These are phyloP conservation scores for Lepus timidus DNA, from an alignment of 2,113 vertebrate genomes.

Conservation along the genomic window DNA sequence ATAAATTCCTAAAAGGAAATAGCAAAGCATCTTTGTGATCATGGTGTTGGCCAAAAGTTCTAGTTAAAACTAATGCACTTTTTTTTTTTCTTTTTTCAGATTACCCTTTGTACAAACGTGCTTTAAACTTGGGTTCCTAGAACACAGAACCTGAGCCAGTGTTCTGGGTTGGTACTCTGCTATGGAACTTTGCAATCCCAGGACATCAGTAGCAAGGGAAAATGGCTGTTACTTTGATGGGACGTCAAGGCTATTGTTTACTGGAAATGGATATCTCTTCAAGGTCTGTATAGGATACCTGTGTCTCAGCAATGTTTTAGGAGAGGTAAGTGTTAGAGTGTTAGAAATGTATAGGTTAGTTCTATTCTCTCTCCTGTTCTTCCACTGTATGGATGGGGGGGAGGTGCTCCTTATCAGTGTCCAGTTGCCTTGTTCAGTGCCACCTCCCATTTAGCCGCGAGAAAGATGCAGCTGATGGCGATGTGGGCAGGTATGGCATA, in stretches of 20 bases:
- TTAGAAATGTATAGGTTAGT: background rate
- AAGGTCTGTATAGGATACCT: background rate
- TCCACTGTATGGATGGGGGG: background rate
- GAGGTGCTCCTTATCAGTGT: background rate
- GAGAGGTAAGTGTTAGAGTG: background rate
- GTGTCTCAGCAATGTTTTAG: background rate
- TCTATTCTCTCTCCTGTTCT: background rate
- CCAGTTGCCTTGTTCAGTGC: background rate
- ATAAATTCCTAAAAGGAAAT: background rate
- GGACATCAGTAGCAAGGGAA: background rate
- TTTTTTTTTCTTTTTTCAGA: background rate
- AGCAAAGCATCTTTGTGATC: background rate
- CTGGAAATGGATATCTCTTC: background rate
- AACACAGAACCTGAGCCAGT: background rate
- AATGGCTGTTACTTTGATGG: background rate
- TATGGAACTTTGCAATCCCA: background rate
- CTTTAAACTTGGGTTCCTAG: background rate
- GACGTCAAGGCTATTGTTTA: background rate
- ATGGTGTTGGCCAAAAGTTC: background rate
- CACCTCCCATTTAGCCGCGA: too few relatives aligned
- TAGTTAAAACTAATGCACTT: background rate
- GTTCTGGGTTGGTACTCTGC: background rate
- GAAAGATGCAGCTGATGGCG: background rate
- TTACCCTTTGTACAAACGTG: background rate
- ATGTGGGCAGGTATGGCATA: too few relatives aligned